A percentile compares a stretch with the other conserved stretches of the same genome.
Conservation (phyloP, 2,797 vertebrate species). For the Periparus ater region DNA sequence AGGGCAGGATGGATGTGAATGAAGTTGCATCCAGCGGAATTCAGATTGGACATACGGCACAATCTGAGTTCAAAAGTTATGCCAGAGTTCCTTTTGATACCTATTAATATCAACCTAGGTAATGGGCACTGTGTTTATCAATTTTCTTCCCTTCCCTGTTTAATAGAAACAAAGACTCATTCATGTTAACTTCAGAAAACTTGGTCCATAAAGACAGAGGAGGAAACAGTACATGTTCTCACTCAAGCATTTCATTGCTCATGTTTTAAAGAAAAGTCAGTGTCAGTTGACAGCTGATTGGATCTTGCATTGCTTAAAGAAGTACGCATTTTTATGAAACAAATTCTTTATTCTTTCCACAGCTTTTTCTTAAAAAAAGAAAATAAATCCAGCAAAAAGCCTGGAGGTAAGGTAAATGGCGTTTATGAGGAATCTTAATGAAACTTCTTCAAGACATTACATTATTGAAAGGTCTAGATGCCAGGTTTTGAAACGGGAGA, state of each 20-base stretch:
- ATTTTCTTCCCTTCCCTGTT: background rate
- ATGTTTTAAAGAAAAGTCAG: background rate
- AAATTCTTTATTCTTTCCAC: background rate
- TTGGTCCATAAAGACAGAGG: background rate
- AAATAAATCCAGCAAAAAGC: background rate
- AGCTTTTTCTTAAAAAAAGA: background rate
- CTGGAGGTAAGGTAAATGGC: background rate
- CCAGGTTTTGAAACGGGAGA: background rate
- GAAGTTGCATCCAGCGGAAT: background rate
- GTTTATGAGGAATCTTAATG: background rate
- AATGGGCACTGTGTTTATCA: background rate
- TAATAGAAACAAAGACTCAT: background rate
- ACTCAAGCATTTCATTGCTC: background rate
- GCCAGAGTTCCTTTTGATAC: background rate
- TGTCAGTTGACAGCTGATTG: background rate
- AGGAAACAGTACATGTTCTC: background rate
- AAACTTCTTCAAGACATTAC: background rate
- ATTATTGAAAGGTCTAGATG: background rate
- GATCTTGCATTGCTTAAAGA: background rate
- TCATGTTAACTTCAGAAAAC: background rate
- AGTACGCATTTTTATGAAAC: background rate
- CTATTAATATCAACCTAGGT: background rate
- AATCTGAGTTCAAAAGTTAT: background rate
- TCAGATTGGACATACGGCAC: rapidly evolving
- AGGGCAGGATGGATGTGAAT: background rate